Evolutionary conservation across 2,113 vertebrate species (phyloP), one percentile per base, ranked within the genome.

Genomic region (Proterorhinus semilunaris): DNA sequence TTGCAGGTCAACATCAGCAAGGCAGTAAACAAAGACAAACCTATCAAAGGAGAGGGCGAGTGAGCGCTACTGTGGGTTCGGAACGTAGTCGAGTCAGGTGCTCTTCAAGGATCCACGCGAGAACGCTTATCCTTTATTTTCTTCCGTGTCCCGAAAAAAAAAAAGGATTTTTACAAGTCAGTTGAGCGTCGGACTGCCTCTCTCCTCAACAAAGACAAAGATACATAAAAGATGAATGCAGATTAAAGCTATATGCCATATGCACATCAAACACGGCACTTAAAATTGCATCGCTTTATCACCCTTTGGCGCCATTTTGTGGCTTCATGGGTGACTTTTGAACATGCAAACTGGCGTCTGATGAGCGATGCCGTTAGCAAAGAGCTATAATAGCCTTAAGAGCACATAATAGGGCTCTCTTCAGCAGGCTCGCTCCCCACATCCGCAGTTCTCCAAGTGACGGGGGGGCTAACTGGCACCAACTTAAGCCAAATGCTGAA

Each of bases 401-500:
- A 43, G 59, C 10, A 69, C 46, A 67, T 63, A 63, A 63, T 48
- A 48, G 21, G n/a, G n/a, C 17, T 47, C 46, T 69, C 59, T 66
- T 27, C 46, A 21, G 51, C 1, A 2, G 50, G 8, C 0, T 63
- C 71, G 27, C 0, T 36, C 80, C 52, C 70, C 64, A 54, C 50
- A 78, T 67, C 72, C 61, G 46, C 72, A 61, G 49, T 53, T n/a
- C 72, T 75, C 4, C 49, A 51, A 57, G 45, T 65, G 1, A 54
- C 55, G 3, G 13, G 27, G 4, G 27, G 4, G 11, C 52, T 47
- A 58, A 68, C 61, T 62, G 69, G 58, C 65, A 59, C 71, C 67
- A 77, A 62, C 65, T 68, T 66, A 46, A 75, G 62, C 62, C 75
- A 58, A 82, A 73, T 74, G 71, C 66, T 16, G 44, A 49, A 84